Evolutionary conservation across 30 jellyfish, hydroid and myxozoan species (phyloP).

Genomic region (Catostylus mosaicus): DNA sequence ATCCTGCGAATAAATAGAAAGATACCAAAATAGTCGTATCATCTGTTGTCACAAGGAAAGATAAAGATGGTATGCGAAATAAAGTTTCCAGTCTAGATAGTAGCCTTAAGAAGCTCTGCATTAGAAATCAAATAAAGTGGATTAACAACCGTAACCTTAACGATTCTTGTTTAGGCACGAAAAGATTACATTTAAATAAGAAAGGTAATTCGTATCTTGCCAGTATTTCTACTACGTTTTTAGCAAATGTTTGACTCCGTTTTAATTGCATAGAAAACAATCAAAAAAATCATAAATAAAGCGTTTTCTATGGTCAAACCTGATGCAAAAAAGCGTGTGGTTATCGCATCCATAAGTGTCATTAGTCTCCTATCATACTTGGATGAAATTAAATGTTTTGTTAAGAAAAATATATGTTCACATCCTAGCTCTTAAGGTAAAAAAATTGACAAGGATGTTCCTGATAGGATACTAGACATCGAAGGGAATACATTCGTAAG

Average conservation of each 20-base stretch:
- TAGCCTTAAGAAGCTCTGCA: too few species aligned
- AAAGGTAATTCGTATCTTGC: too few species aligned
- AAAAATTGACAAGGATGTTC: neutral
- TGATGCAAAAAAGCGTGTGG: conserved; percentile 12
- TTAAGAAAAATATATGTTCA: neutral
- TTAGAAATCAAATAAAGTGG: too few species aligned
- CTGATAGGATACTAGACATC: neutral
- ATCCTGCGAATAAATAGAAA: neutral
- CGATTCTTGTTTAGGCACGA: too few species aligned
- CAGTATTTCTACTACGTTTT: too few species aligned
- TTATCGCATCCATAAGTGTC: conserved; percentile 18
- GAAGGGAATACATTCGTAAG: neutral
- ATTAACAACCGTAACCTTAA: too few species aligned
- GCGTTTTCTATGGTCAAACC: conserved; percentile 7
- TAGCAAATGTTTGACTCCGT: too few species aligned
- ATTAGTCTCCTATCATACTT: neutral
- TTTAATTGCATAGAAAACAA: neutral
- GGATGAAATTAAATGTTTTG: neutral
- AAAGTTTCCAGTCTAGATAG: neutral
- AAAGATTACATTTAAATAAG: too few species aligned
- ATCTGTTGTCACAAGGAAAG: neutral
- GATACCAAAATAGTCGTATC: neutral
- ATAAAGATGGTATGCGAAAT: neutral
- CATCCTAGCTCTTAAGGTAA: neutral
- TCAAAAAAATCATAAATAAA: neutral